Percentiles rank a stretch among this genome's conserved stretches.
Evolutionary conservation across 1,140 invertebrate species (phyloP).

Genomic region (Scaptomyza hsui): DNA sequence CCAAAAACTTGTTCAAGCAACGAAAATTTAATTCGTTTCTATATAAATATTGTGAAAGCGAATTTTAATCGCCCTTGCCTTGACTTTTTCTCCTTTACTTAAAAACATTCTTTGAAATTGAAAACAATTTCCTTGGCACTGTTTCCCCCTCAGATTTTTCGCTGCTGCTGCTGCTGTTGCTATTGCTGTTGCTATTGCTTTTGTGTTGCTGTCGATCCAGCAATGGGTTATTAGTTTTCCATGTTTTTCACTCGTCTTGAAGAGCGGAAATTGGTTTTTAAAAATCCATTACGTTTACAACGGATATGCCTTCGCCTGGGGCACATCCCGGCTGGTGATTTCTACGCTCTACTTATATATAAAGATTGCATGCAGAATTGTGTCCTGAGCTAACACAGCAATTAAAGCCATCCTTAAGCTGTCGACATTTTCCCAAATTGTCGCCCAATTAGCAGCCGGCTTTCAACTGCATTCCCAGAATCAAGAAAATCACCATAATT

Average conservation of each 20-base stretch:
- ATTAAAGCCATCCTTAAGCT: conserved; percentile 29
- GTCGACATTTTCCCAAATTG: conserved; percentile 27
- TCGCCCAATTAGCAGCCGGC: conserved; percentile 35
- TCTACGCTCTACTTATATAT: conserved; percentile 8
- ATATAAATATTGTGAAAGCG: conserved; percentile 82
- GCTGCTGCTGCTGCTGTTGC: background rate
- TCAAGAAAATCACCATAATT: conserved; percentile 69
- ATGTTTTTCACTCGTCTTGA: conserved; percentile 43
- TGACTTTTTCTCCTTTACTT: conserved; percentile 46
- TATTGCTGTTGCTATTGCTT: conserved; percentile 1
- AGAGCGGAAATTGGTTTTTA: conserved; percentile 79
- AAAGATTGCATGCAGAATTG: background rate
- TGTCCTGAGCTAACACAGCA: conserved; percentile 15
- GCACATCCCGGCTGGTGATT: conserved; percentile 59
- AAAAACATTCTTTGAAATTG: conserved; percentile 73
- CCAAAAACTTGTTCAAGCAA: conserved; percentile 67
- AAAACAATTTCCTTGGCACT: conserved; percentile 78
- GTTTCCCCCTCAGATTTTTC: conserved; percentile 34
- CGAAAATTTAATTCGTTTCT: conserved; percentile 80
- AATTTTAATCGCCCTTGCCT: conserved; percentile 68
- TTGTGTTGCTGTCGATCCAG: conserved; percentile 20
- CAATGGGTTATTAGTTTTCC: conserved; percentile 79
- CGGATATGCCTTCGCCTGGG: conserved; percentile 51
- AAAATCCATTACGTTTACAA: conserved; percentile 71
- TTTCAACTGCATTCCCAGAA: conserved; percentile 16